A percentile compares a stretch with the other conserved stretches of the same genome.
Conservation (phyloP, 2,797 vertebrate genomes). For the Oreochromis grahami region DNA sequence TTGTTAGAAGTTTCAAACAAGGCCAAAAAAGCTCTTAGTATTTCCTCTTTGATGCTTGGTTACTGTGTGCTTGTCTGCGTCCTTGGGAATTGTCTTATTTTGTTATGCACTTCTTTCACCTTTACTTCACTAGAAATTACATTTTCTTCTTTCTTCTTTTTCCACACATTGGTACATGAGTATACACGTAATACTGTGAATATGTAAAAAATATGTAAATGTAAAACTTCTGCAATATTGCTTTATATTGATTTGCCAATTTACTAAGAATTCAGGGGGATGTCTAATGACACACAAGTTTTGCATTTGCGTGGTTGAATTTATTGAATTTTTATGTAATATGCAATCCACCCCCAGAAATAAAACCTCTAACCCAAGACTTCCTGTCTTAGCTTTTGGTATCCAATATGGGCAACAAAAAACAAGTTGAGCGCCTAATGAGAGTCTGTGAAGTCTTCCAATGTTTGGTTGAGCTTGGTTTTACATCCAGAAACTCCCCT, state of each 20-base stretch:
- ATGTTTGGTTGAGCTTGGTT: neutral
- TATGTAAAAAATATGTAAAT: neutral
- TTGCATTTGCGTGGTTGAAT: neutral
- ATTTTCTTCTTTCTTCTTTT: neutral
- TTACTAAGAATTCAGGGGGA: neutral
- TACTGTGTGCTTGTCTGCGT: rapidly evolving
- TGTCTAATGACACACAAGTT: neutral
- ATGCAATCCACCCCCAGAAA: neutral
- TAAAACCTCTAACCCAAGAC: neutral
- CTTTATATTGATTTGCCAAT: neutral
- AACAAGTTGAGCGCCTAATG: neutral
- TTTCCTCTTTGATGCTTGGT: neutral
- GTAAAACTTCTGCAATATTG: neutral
- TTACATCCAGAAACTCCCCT: neutral
- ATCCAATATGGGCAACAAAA: neutral
- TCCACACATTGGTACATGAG: too few species aligned
- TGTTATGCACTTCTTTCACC: neutral
- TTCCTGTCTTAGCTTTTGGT: neutral
- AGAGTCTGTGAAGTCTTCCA: neutral
- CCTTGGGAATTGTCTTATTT: neutral
- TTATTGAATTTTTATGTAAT: neutral
- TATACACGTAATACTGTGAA: neutral
- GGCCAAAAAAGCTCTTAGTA: neutral
- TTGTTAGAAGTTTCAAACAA: neutral
- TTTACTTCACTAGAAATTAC: rapidly evolving